Base-by-base conservation (phyloP, 1,140 invertebrate genomes). In the Macrocentrus cingulum region DNA sequence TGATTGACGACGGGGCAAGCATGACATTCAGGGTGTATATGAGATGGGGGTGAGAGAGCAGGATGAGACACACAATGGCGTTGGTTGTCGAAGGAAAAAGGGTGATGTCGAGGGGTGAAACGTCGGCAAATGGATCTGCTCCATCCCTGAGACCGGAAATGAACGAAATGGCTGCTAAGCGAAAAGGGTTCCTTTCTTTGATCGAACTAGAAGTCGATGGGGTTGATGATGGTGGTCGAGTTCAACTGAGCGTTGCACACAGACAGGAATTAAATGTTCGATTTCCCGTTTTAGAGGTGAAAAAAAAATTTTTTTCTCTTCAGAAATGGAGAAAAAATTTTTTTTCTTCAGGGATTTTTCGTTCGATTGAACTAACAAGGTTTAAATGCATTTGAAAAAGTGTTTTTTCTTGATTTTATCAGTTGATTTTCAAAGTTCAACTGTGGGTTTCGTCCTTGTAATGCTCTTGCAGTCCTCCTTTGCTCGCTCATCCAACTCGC, bases 101-200 rank as follows among this genome's bases (percentile, higher is more conserved):
- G 25, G n/a, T 16, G 29, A 19, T 2, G n/a, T 20, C 5, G 51
- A 48, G 56, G 19, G 41, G 53, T 23, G 36, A 49, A 23, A 37
- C 39, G 45, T 46, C 63, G 70, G 75, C 73, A 77, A 76, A 78
- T 76, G 72, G 74, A 75, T 74, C 74, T 73, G 66, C 65, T 66
- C 65, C 51, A 50, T 61, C 65, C 66, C 59, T 39, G 62, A 65
- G 66, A 66, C 70, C 74, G 75, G 77, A 79, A 79, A 79, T 79
- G 73, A 79, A 76, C 73, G 72, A 74, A 78, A 79, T 78, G 74
- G 75, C 70, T 71, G 72, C 72, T 74, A 70, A 73, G 69, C 72
- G 67, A 77, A 73, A 72, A 67, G 64, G 71, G 68, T 73, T 75
- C 67, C 56, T 69, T 76, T 70, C 71, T 74, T 75, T 72, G 66